phyloP scores from a whole-genome alignment of 2,797 vertebrate species.

The Scleropages formosus region DNA sequence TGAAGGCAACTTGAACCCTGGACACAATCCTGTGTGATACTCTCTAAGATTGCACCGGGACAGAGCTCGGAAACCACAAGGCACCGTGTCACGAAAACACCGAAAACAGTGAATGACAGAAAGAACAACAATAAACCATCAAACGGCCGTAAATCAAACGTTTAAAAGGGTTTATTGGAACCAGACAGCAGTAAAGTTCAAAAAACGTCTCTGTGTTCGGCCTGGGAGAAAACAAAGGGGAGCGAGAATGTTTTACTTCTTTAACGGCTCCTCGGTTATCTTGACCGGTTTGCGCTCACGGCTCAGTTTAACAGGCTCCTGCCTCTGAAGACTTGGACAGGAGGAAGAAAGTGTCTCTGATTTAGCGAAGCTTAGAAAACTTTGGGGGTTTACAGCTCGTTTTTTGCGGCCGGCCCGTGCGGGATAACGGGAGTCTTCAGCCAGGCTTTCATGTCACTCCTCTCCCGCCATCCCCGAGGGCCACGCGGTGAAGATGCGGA shows the following conservation, averaged over 20 bases:
- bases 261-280: slow-evolving; percentile 18
- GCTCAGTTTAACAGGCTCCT: background rate
- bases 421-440: background rate
- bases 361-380: background rate
- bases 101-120: background rate
- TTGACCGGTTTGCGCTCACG: background rate
- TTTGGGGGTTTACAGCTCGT: background rate
- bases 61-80: background rate
- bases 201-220: background rate
- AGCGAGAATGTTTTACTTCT: background rate
- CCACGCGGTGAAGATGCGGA: background rate
- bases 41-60: background rate
- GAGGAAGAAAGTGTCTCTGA: background rate
- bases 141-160: slow-evolving; percentile 11
- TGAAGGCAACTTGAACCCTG: background rate
- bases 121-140: slow-evolving; percentile 6
- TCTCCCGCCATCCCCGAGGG: background rate
- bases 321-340: background rate
- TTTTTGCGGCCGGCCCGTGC: background rate
- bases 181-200: slow-evolving; percentile 3
- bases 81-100: background rate
- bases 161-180: slow-evolving; percentile 17
- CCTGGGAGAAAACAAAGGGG: background rate
- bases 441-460: slow-evolving; percentile 9
- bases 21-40: slow-evolving; percentile 4